These are phyloP conservation scores for Enteromius mattozi DNA, from an alignment of 2,797 vertebrate species.

Conservation along the genomic window DNA sequence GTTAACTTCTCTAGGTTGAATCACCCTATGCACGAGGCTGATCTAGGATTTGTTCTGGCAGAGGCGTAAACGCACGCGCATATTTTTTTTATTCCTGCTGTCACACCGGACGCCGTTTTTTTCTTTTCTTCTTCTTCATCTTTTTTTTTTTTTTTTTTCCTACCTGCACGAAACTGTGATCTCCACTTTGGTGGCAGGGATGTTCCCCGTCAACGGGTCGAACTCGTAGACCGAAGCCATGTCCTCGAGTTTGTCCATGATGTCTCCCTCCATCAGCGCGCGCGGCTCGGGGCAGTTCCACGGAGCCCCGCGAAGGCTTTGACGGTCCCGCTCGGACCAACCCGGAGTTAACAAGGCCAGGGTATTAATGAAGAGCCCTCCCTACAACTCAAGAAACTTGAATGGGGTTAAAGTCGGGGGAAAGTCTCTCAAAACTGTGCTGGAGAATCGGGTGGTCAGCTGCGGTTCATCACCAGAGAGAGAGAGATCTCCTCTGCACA, in stretches of 20 bases:
- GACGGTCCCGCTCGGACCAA: conserved; percentile 64
- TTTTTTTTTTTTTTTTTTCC: conserved; percentile 56
- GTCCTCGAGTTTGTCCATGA: conserved; percentile 88
- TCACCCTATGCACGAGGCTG: too few relatives aligned
- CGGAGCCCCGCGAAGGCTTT: conserved; percentile 68
- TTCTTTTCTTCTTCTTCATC: not conserved
- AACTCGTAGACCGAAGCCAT: conserved; percentile 90
- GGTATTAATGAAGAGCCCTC: conserved; percentile 31
- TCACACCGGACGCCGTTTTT: not conserved
- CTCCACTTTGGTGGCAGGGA: conserved; percentile 95
- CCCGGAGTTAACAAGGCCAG: conserved; percentile 50
- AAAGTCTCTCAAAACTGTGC: conserved; percentile 23
- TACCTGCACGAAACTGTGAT: conserved; percentile 97
- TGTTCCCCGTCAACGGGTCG: conserved; percentile 88
- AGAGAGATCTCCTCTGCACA: conserved; percentile 28
- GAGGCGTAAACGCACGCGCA: conserved; percentile 4
- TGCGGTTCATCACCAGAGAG: conserved; percentile 16
- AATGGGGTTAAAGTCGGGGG: conserved; percentile 8
- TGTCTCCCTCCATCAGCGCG: conserved; percentile 83
- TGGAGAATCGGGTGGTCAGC: not conserved
- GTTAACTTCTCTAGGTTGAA: conserved; percentile 7
- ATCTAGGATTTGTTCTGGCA: not conserved
- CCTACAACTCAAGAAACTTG: conserved; percentile 38
- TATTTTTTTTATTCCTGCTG: not conserved
- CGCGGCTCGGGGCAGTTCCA: conserved; percentile 73